Percentiles rank a stretch among this genome's conserved stretches.
These are phyloP conservation scores for Furnarius figulus DNA, from an alignment of 2,113 vertebrate genomes.

Conservation along the genomic window DNA sequence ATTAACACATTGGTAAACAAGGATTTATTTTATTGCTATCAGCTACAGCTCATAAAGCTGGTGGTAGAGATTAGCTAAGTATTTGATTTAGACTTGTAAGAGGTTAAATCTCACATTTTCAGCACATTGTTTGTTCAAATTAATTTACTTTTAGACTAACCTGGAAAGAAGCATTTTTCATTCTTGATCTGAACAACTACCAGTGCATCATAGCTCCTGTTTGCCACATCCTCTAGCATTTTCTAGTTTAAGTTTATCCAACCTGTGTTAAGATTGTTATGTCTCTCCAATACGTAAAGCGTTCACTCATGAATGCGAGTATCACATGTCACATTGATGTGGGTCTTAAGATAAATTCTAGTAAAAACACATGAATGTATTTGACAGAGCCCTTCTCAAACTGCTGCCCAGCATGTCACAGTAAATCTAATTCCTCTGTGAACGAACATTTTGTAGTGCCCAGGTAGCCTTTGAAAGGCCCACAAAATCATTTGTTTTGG, in stretches of 20 bases:
- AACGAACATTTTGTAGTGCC: background rate
- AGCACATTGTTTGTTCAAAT: background rate
- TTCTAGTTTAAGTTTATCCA: background rate
- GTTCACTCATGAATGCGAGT: background rate
- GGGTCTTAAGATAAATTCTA: background rate
- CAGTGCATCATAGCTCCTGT: background rate
- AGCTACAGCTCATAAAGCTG: background rate
- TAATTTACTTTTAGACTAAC: background rate
- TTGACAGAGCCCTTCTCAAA: background rate
- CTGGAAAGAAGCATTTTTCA: background rate
- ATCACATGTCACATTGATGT: background rate
- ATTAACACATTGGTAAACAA: background rate
- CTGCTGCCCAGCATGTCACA: background rate
- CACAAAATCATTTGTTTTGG: background rate
- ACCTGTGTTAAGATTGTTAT: background rate
- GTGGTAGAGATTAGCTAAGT: background rate
- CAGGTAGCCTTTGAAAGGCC: background rate
- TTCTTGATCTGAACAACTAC: background rate
- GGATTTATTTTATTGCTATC: slow-evolving; percentile 9
- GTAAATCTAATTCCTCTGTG: background rate
- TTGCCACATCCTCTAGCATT: background rate
- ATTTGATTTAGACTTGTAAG: background rate
- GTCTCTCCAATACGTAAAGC: background rate
- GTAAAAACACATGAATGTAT: background rate
- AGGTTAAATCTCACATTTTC: background rate